Evolutionary conservation across 2,113 vertebrate species (phyloP), one percentile per base, ranked within the genome.

Genomic region (Brienomyrus longianalis): DNA sequence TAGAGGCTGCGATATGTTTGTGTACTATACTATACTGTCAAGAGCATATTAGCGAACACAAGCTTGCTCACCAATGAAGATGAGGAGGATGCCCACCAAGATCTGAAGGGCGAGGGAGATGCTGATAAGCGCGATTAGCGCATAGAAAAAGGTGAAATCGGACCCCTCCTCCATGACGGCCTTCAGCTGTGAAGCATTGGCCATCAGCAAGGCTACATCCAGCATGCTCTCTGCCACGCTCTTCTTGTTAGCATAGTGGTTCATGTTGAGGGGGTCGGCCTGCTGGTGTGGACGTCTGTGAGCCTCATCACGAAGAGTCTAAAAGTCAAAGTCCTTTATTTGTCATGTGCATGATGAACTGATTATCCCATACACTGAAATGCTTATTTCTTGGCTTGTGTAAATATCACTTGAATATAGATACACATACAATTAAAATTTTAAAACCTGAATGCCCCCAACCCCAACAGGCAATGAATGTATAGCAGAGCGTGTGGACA

Each of bases 151-250:
- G 10, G 93, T 92, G 3, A 97, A 97, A 1, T 91, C 50, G 0
- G 96, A 93, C 50, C 97, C 97, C 90, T 97, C 97, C 4, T 97
- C 96, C 56, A 98, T 94, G 10, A 98, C 95, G 0, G 97, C 97
- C 92, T 98, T 99, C 90, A 99, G 94, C 93, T 98, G 98, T 8
- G 97, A 98, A 0, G 97, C 96, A 0, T 98, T 99, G 95, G 98
- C 97, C 97, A 98, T 98, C 87, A 99, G 95, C 92, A 99, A 92
- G 0, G 97, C 97, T 0, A 97, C 91, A 91, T 97, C 97, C 93
- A 97, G 90, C 97, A 97, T 97, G 92, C 96, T 97, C 91, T 97
- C 96, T 0, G 97, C 96, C 0, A 95, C 96, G 0, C 96, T 97
- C 94, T 97, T 97, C 95, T 97, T 97, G 90, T 96, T 97, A 59